Conservation (phyloP, 2,888 invertebrate genomes). For the Monopis laevigella region DNA sequence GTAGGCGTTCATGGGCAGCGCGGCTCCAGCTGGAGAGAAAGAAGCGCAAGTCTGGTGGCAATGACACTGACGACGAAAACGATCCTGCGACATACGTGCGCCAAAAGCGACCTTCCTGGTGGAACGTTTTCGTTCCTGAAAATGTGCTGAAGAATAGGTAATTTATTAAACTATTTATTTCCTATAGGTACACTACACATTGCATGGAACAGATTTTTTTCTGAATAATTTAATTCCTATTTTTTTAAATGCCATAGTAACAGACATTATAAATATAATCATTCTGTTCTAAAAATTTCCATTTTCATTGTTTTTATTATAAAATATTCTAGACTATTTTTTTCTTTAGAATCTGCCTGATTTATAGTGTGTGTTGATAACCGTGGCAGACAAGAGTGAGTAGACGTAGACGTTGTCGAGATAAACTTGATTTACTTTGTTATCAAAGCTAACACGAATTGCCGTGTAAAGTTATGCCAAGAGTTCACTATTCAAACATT, state of each 20-base stretch:
- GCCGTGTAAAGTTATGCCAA: too few species aligned
- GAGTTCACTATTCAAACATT: too few species aligned
- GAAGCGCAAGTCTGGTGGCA: constrained; percentile 62
- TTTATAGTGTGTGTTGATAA: constrained; percentile 47
- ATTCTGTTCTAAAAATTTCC: constrained; percentile 1
- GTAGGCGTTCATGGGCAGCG: constrained; percentile 72
- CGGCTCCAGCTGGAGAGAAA: constrained; percentile 61
- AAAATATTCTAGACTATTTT: neutral
- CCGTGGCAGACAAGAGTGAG: constrained; percentile 26
- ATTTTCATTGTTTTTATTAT: neutral
- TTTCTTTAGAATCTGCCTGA: constrained; percentile 32
- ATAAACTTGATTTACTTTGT: constrained; percentile 8
- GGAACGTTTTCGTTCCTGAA: constrained; percentile 88
- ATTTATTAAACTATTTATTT: constrained; percentile 21
- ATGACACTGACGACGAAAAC: constrained; percentile 51
- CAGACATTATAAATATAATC: too few species aligned
- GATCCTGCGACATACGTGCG: constrained; percentile 58
- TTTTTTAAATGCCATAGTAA: too few species aligned
- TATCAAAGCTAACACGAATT: neutral
- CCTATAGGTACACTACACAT: too few species aligned
- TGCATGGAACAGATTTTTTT: too few species aligned
- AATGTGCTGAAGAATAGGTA: constrained; percentile 76
- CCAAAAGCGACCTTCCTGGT: constrained; percentile 86
- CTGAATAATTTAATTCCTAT: too few species aligned
- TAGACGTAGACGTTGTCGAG: constrained; percentile 6